phyloP scores from a whole-genome alignment of 1,140 invertebrate species.

The Drosophila insularis region DNA sequence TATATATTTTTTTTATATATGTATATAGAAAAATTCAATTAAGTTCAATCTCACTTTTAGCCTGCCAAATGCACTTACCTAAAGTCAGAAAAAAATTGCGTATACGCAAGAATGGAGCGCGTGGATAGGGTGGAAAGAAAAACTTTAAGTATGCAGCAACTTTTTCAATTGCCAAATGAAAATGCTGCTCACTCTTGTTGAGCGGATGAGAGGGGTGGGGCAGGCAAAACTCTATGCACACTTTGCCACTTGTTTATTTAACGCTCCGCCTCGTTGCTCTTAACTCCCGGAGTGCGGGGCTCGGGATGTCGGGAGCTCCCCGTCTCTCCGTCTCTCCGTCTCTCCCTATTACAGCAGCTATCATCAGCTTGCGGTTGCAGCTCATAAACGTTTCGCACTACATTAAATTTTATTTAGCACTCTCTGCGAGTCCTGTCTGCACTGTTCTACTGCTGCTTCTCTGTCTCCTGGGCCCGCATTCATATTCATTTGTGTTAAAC shows the following conservation, averaged over 20 bases:
- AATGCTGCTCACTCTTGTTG: slow-evolving; percentile 17
- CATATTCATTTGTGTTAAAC: slow-evolving; percentile 80
- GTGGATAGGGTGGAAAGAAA: background rate
- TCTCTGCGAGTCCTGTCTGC: slow-evolving; percentile 18
- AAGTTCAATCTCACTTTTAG: slow-evolving; percentile 42
- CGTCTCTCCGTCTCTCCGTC: background rate
- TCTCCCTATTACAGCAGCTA: slow-evolving; percentile 22
- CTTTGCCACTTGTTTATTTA: slow-evolving; percentile 78
- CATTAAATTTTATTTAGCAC: slow-evolving; percentile 80
- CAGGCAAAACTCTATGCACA: slow-evolving; percentile 54
- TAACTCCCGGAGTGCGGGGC: slow-evolving; percentile 4
- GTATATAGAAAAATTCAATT: slow-evolving; percentile 51
- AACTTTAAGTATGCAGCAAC: slow-evolving; percentile 41
- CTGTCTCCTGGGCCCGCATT: slow-evolving; percentile 55
- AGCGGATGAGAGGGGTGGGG: slow-evolving; percentile 1
- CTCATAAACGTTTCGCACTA: slow-evolving; percentile 80
- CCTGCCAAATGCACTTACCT: slow-evolving; percentile 45
- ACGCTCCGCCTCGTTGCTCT: slow-evolving; percentile 67
- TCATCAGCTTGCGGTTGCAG: slow-evolving; percentile 70
- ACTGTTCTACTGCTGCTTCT: background rate
- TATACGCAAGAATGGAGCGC: slow-evolving; percentile 41
- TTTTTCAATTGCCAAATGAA: slow-evolving; percentile 69
- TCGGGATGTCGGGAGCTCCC: background rate
- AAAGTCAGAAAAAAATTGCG: slow-evolving; percentile 35
- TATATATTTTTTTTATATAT: no score